Base-by-base conservation (phyloP, 2,113 vertebrate species). In the Daphoenositta chrysoptera region DNA sequence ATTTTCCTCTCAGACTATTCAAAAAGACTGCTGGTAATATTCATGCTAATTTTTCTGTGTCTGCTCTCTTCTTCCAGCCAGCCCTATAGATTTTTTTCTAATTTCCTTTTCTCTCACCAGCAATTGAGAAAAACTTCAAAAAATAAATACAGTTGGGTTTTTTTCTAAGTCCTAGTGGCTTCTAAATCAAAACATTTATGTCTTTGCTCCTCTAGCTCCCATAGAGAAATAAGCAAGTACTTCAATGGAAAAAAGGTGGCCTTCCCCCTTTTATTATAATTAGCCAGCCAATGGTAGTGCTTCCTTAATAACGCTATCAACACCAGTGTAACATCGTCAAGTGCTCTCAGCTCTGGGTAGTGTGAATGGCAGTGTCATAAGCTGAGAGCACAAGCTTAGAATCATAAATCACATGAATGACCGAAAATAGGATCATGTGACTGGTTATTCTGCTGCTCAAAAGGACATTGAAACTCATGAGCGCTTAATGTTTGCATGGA, bases 351-450 rank as follows among this genome's bases (percentile, higher is more conserved):
- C 79, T 94, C 66, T 80, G 47, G 66, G 22, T 30, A 28, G 42
- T 66, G 61, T 71, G 44, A 93, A 78, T 81, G 45, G 42, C 63
- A 93, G 77, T 81, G 90, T 77, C 82, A 33, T 73, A 96, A 84
- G 11, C 31, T 88, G 54, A 86, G 60, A 90, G 73, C 54, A 77
- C 47, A 56, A 69, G 35, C 42, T 85, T 58, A 35, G 54, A 92
- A 70, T 81, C 75, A 63, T 66, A 86, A 92, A 92, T 91, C 82
- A 91, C 82, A 51, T 64, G 85, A 89, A 83, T 89, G 64, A 69
- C 68, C 64, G 58, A 81, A 90, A 94, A 75, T 40, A 63, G 47
- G 64, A 90, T 88, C 33, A 37, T 56, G 48, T 1, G 33, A 71
- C n/a, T 71, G 53, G 39, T 90, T 91, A 47, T 87, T 88, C 65